These are phyloP conservation scores for Desoria tigrina DNA, from an alignment of 2,888 invertebrate genomes.

Conservation along the genomic window DNA sequence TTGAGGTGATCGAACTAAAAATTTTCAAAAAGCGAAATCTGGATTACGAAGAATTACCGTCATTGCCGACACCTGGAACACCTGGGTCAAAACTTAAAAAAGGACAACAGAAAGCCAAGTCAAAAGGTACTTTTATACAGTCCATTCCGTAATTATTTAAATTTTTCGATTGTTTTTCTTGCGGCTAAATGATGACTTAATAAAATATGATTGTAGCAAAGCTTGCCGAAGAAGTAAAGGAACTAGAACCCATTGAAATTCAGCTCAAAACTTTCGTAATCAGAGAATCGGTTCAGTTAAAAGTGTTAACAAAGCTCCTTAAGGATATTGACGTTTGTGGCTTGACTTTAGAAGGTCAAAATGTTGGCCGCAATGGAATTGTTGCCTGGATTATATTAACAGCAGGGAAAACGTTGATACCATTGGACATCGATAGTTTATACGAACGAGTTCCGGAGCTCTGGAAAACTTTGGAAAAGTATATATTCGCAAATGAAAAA, in stretches of 20 bases:
- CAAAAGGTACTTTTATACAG: no score
- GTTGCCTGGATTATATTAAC: conserved; percentile 56
- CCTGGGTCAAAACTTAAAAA: no score
- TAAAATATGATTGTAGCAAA: conserved; percentile 21
- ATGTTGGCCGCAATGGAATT: conserved; percentile 56
- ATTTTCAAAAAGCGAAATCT: no score
- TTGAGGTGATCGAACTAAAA: no score
- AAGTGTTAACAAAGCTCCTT: conserved; percentile 36
- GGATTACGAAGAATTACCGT: no score
- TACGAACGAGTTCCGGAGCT: no score
- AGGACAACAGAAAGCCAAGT: no score
- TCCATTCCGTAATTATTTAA: no score
- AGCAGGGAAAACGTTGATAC: conserved; percentile 54
- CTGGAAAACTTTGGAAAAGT: no score
- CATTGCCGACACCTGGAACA: no score
- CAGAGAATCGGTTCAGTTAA: conserved; percentile 31
- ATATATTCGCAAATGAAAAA: no score
- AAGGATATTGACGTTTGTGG: conserved; percentile 43
- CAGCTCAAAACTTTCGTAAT: conserved; percentile 43
- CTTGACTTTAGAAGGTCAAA: conserved; percentile 54
- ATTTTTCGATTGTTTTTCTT: no score
- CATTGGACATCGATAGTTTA: conserved; percentile 57
- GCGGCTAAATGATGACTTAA: conserved; percentile 33
- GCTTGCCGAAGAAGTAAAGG: conserved; percentile 23
- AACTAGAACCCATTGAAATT: conserved; percentile 38